Base-by-base conservation (phyloP, 2,113 vertebrate species). In the Lepus europaeus region DNA sequence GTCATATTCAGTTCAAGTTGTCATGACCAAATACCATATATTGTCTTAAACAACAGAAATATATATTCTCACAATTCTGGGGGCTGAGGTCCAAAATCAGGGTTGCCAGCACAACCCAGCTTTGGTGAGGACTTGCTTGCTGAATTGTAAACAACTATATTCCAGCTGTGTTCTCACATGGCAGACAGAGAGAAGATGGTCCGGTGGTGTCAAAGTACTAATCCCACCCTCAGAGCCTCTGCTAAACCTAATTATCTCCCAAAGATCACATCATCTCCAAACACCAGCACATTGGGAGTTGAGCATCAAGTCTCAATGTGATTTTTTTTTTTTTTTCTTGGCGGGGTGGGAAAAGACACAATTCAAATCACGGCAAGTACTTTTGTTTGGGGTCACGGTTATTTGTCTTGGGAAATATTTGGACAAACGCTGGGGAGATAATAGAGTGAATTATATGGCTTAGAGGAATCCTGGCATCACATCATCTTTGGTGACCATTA, bases 31-130 rank as follows among this genome's bases (percentile, higher is more conserved):
- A 85, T 39, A 45, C 29, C 27, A 56, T 5, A 31, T 1, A 56
- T 6, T 36, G 16, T 9, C 17, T 33, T 63, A 51, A 89, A 49
- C 1, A 29, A 11, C 16, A 66, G 39, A 72, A 19, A 78, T 36
- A 9, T 2, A 29, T 56, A 56, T 90, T 61, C 22, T 80, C 39
- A 76, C 0, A 68, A 0, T 64, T 92, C 31, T 79, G 2, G 33
- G 80, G 29, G 3, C 59, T 79, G 9, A 0, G 23, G 72, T 93
- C 13, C 19, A 11, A 56, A 36, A 70, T 61, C 25, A 69, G 22
- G 0, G 3, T 25, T 25, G 9, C 3, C 12, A 10, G 2, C 3
- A 31, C 22, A 12, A 16, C 61, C 49, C 8, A 3, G 3, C 59
- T 59, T 51, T 59, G 19, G 10, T 10, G 29, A 39, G 11, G 31